Conservation (phyloP, 2,888 invertebrate species). For the Pyrgus malvae region DNA sequence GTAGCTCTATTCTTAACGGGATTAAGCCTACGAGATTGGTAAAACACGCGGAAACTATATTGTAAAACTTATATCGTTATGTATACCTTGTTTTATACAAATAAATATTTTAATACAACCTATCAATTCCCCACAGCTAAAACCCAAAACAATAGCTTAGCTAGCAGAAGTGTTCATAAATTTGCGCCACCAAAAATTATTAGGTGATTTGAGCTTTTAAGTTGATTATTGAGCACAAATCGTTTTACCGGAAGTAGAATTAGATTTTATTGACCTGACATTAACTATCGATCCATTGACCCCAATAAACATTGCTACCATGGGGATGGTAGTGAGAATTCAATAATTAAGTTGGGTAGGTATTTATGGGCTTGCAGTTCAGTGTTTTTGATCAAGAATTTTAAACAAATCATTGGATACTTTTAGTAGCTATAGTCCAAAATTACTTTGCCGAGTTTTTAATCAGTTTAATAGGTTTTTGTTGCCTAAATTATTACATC, state of each 20-base stretch:
- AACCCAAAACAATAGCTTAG: neutral
- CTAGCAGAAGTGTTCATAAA: neutral
- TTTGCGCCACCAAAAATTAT: constrained; percentile 5
- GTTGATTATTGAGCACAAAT: constrained; percentile 16
- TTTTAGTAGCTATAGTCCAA: too few species aligned
- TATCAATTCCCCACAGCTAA: neutral
- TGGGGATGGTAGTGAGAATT: constrained; percentile 1
- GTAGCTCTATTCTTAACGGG: too few species aligned
- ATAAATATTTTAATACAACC: neutral
- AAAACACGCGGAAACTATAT: too few species aligned
- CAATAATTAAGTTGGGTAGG: neutral
- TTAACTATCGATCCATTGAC: constrained; percentile 41
- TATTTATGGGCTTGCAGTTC: too few species aligned
- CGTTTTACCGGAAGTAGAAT: constrained; percentile 14
- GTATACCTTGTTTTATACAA: too few species aligned
- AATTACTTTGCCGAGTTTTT: too few species aligned
- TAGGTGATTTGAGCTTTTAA: constrained; percentile 20
- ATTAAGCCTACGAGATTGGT: too few species aligned
- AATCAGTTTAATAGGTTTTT: too few species aligned
- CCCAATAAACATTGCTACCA: constrained; percentile 34
- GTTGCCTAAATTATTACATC: too few species aligned
- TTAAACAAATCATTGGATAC: too few species aligned
- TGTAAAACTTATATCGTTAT: too few species aligned
- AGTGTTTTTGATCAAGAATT: too few species aligned
- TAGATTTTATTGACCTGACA: constrained; percentile 18